phyloP scores from a whole-genome alignment of 2,797 vertebrate species.

The Scolopax rusticola region DNA sequence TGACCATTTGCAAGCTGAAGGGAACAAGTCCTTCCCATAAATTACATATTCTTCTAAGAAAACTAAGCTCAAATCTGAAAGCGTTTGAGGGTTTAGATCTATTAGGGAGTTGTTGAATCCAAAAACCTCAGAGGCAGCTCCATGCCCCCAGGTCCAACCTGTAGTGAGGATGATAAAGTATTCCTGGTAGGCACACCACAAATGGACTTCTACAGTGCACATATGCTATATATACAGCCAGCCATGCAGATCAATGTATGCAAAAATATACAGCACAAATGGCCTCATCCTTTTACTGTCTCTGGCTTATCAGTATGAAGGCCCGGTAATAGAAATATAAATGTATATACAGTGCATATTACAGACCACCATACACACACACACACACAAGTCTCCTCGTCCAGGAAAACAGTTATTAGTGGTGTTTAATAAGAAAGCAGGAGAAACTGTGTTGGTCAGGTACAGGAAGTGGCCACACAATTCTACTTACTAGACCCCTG shows the following conservation, averaged over 20 bases:
- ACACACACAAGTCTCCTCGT: neutral
- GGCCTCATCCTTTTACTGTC: neutral
- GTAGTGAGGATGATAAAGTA: neutral
- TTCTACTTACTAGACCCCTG: neutral
- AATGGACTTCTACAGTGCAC: neutral
- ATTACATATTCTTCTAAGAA: neutral
- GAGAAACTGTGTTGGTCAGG: accelerated
- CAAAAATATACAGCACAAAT: neutral
- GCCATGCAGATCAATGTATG: neutral
- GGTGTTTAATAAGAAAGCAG: neutral
- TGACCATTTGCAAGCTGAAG: neutral
- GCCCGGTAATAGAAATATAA: neutral
- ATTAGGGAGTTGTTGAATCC: neutral
- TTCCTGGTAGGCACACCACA: neutral
- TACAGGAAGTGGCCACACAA: neutral
- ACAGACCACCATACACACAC: neutral
- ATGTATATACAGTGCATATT: neutral
- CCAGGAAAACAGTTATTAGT: neutral
- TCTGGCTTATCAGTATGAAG: neutral
- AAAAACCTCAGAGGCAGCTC: neutral
- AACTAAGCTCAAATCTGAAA: neutral
- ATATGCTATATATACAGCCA: neutral
- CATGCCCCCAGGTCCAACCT: neutral
- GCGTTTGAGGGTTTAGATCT: neutral
- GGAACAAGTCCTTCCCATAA: neutral